Conservation (phyloP, 2,888 invertebrate genomes). For the Abrostola triplasia region DNA sequence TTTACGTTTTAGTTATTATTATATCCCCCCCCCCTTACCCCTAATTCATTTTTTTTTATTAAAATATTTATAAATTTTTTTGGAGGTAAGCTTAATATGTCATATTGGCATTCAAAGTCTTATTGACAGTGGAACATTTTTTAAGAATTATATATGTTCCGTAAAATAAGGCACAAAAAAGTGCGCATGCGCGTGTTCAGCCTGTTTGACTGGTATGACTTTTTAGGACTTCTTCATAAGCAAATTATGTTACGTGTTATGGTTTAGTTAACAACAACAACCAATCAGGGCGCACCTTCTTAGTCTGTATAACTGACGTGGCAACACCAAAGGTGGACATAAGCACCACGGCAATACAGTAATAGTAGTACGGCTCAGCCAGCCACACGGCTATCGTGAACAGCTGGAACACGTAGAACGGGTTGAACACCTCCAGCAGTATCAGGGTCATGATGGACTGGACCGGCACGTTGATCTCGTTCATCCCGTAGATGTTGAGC, state of each 20-base stretch:
- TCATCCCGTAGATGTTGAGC: constrained; percentile 93
- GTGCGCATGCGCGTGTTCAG: too few relatives aligned
- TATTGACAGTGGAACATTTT: too few relatives aligned
- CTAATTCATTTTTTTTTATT: too few relatives aligned
- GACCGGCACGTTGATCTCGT: constrained; percentile 94
- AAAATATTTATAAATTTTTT: too few relatives aligned
- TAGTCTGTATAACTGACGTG: constrained; percentile 95
- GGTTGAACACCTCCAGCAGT: constrained; percentile 95
- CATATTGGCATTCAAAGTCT: background rate
- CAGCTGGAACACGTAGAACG: constrained; percentile 98
- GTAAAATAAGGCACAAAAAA: too few relatives aligned
- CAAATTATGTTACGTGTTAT: too few relatives aligned
- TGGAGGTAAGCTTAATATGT: too few relatives aligned
- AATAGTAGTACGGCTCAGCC: constrained; percentile 96
- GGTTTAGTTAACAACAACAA: background rate
- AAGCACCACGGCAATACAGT: constrained; percentile 94
- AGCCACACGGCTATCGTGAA: constrained; percentile 97
- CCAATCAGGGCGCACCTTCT: constrained; percentile 89
- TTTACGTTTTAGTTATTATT: too few relatives aligned
- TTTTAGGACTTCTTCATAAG: too few relatives aligned
- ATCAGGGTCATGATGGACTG: constrained; percentile 92
- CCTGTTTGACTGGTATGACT: too few relatives aligned
- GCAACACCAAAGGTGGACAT: constrained; percentile 95
- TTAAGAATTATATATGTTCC: too few relatives aligned
- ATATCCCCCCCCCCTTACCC: too few relatives aligned